These are phyloP conservation scores for Turritopsis rubra DNA, from an alignment of 30 jellyfish, hydroid and myxozoan species.

Conservation along the genomic window DNA sequence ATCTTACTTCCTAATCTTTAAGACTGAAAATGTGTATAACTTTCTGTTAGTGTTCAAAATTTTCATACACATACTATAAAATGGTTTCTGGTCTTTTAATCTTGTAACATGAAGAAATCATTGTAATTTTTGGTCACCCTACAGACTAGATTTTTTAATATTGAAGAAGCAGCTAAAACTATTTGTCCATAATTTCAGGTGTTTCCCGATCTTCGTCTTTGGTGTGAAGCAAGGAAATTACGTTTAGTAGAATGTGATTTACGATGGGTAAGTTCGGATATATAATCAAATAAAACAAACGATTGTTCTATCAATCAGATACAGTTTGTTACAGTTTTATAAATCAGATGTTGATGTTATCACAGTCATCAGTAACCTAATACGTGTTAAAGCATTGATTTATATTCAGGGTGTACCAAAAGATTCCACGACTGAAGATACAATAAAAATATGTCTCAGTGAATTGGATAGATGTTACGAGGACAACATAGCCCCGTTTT, in stretches of 20 bases:
- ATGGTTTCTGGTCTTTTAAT: too few relatives aligned
- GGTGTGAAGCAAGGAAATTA: constrained; percentile 95
- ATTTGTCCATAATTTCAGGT: constrained; percentile 35
- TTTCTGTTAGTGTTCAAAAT: too few relatives aligned
- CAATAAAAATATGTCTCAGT: constrained; percentile 25
- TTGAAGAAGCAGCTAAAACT: not conserved
- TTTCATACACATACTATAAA: too few relatives aligned
- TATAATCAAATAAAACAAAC: not conserved
- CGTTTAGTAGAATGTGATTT: constrained; percentile 97
- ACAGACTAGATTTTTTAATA: too few relatives aligned
- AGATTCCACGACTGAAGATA: constrained; percentile 32
- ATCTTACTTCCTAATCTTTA: too few relatives aligned
- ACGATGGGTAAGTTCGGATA: constrained; percentile 71
- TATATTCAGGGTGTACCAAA: constrained; percentile 29
- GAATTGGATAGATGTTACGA: constrained; percentile 35
- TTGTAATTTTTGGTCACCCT: too few relatives aligned
- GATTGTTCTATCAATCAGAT: not conserved
- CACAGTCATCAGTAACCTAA: too few relatives aligned
- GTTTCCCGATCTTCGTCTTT: constrained; percentile 83
- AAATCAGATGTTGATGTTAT: not conserved
- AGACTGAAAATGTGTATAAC: too few relatives aligned
- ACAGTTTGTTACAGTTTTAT: not conserved
- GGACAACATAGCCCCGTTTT: constrained; percentile 33
- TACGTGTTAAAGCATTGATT: not conserved
- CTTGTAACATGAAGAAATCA: too few relatives aligned